Conservation (phyloP, 2,888 invertebrate species). For the Clunio marinus region DNA sequence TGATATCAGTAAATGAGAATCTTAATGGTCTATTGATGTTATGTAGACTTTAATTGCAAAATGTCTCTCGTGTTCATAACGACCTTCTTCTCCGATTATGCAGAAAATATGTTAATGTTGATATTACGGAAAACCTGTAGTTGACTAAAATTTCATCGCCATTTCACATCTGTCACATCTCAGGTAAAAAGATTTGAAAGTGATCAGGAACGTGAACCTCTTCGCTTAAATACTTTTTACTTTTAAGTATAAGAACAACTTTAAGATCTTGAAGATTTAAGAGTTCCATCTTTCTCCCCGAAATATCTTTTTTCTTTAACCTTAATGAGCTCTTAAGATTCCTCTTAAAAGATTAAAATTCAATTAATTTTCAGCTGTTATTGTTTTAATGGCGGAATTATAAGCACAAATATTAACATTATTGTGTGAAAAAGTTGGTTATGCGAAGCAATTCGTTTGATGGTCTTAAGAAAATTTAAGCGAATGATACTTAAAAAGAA, state of each 20-base stretch:
- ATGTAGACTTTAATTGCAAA: background rate
- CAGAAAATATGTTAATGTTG: background rate
- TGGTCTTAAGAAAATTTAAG: background rate
- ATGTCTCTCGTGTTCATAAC: background rate
- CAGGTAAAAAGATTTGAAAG: too few relatives aligned
- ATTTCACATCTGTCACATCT: background rate
- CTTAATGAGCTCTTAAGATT: slow-evolving; percentile 22
- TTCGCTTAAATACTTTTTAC: too few relatives aligned
- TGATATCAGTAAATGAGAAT: slow-evolving; percentile 36
- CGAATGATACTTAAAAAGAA: background rate
- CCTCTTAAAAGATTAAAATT: slow-evolving; percentile 33
- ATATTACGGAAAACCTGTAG: background rate
- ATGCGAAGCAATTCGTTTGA: background rate
- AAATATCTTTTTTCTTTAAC: background rate
- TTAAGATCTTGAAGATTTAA: too few relatives aligned
- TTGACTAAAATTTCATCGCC: background rate
- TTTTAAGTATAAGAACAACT: too few relatives aligned
- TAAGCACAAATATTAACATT: slow-evolving; percentile 34
- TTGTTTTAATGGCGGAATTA: slow-evolving; percentile 16
- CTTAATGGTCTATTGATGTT: slow-evolving; percentile 25
- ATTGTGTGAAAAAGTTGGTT: slow-evolving; percentile 35
- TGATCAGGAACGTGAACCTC: too few relatives aligned
- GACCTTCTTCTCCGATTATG: background rate
- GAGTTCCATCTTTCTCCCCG: too few relatives aligned
- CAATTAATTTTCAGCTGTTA: slow-evolving; percentile 31